Percentiles rank a stretch among this genome's conserved stretches.
Evolutionary conservation across 64 coral and sea anemone genomes (phyloP).

Genomic region (Catalaphyllia jardinei): DNA sequence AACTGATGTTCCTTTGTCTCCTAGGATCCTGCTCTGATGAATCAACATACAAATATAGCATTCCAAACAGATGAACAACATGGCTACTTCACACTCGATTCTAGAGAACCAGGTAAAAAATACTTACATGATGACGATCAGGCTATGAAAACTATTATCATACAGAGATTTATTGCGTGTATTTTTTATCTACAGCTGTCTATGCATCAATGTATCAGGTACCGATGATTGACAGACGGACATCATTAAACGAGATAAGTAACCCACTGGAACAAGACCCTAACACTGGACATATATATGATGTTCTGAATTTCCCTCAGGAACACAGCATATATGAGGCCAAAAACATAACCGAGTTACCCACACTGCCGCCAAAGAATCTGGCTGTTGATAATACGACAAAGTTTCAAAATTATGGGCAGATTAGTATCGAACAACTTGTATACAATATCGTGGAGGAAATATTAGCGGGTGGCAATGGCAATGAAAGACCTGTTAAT

Average conservation of each 20-base stretch:
- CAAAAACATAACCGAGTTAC: not conserved
- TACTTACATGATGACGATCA: not conserved
- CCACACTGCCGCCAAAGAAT: too few species aligned
- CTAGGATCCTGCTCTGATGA: not conserved
- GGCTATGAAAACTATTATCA: too few species aligned
- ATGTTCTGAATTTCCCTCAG: not conserved
- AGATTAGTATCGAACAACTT: constrained; percentile 19
- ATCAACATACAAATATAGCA: not conserved
- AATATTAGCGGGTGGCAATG: not conserved
- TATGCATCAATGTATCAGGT: constrained; percentile 25
- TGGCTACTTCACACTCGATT: constrained; percentile 26
- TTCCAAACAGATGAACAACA: not conserved
- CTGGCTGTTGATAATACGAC: not conserved
- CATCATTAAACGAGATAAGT: constrained; percentile 1
- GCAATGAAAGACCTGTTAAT: not conserved
- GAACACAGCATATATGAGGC: not conserved
- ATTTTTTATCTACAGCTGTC: not conserved
- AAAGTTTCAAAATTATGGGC: not conserved
- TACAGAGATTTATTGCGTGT: not conserved
- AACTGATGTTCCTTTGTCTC: not conserved
- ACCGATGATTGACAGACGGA: not conserved
- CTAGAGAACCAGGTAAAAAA: constrained; percentile 10
- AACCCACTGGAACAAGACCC: not conserved
- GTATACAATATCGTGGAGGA: constrained; percentile 29
- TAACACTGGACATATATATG: not conserved